Evolutionary conservation across 2,888 invertebrate genomes (phyloP), one percentile per base, ranked within the genome.

Genomic region (Caenorhabditis uteleia): DNA sequence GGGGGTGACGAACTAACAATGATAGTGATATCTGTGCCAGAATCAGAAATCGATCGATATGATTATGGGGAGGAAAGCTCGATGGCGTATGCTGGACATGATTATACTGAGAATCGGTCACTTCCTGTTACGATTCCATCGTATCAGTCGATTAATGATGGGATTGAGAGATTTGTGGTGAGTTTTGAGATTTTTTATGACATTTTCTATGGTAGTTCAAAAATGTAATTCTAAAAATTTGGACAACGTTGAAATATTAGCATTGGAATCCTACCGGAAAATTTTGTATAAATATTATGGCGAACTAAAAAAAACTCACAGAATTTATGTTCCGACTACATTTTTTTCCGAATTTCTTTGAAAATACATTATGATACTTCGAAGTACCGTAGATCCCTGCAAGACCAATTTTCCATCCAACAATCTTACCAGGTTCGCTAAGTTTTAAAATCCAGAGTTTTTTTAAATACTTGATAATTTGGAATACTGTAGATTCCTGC

Each of bases 1-100:
- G 97, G 98, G 2, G 97, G 97, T 18, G 97, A 99, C 86, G 91
- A 91, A 71, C 88, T 99, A 70, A 93, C 92, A 23, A 88, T 98
- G 54, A 94, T 95, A 61, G 97, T 95, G 69, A 93, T 95, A 82
- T 95, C 95, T 67, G 94, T 95, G 61, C 92, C 93, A 74, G 91
- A 90, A 42, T 59, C 68, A 2, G 77, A 77, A 43, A 59, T 75
- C 27, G 76, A 77, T 57, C 44, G 70, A 48, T 74, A 61, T 49
- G 74, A 74, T 23, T 61, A 58, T 20, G 75, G 72, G 26, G 78
- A 79, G 38, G 73, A 68, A 42, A 65, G 59, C 12, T 57, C 68
- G 27, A 61, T 62, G 31, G 53, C 55, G 14, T 64, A 64, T 36
- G 53, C 48, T 21, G n/a, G n/a, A n/a, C 75, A 83, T 55, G 87